These are phyloP conservation scores for Naja naja DNA, from an alignment of 2,113 vertebrate genomes.

Conservation along the genomic window DNA sequence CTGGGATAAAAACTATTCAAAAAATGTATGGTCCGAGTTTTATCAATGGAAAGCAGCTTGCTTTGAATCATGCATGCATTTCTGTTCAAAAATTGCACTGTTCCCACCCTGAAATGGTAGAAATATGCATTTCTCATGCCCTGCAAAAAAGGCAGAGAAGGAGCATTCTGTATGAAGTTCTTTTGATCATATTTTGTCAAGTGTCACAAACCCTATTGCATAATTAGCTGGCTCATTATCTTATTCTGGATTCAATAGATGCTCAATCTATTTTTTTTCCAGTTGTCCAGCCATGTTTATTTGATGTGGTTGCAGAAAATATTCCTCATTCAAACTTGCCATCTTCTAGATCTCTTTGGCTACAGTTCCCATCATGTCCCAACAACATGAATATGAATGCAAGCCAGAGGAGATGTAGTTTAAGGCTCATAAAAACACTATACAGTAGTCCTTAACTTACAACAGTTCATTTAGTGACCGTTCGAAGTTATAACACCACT, in stretches of 20 bases:
- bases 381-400: not conserved
- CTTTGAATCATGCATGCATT: not conserved
- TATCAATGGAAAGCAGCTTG: not conserved
- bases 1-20: no score
- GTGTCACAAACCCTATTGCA: no score
- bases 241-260: not conserved
- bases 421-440: not conserved
- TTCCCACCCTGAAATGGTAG: not conserved
- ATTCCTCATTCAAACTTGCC: not conserved
- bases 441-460: not conserved
- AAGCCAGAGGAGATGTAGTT: not conserved
- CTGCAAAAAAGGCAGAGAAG: not conserved
- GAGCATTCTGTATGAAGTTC: not conserved
- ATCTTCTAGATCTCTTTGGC: not conserved
- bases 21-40: no score
- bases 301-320: not conserved
- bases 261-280: not conserved
- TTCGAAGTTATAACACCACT: not conserved
- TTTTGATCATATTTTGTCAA: not conserved
- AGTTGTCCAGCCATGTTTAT: not conserved
- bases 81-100: not conserved
- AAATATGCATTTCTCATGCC: not conserved
- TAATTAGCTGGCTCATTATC: not conserved
- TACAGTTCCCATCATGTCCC: not conserved
- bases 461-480: no score